Evolutionary conservation across 92 coral and sea anemone genomes (phyloP), one percentile per base, ranked within the genome.

Genomic region (Porites rus): DNA sequence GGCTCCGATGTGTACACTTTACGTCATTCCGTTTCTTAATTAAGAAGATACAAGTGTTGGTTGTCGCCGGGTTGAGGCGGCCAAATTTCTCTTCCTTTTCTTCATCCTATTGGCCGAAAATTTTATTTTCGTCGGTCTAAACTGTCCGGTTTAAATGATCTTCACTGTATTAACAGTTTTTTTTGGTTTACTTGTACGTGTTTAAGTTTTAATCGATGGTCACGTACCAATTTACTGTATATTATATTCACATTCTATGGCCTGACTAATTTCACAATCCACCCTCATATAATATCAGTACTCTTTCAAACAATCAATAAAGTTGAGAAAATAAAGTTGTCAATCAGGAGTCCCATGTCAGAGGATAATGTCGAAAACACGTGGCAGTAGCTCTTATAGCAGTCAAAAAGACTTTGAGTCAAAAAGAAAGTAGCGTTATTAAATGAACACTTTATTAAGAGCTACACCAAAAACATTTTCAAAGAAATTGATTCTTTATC

Each of bases 11-110:
- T 56, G 51, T 5, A 4, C 8, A n/a, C 13, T 56, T 52, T 8
- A 24, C 78, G 78, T 74, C 78, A 74, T 8, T 53, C 60, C 63
- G 31, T n/a, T n/a, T 22, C 8, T 38, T 8, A 53, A 74, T n/a
- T 38, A 12, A 52, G 13, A 14, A 74, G 12, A 52, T 38, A 38
- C 46, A 53, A 11, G 20, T 56, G 60, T 56, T 8, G 64, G 25
- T 25, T 16, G 54, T 31, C 43, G 10, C 19, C 63, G 18, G 46
- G 31, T 73, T 50, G 61, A 73, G 21, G 60, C 7, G 16, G 54
- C 1, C 77, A 46, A 21, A 60, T 17, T 51, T 52, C 53, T 4
- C 11, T 10, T 51, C 52, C 11, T 2, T 17, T n/a, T 51, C 52
- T 19, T 51, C 52, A 10, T 4, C 28, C 5, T 51, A 50, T 1